Evolutionary conservation across 2,888 invertebrate genomes (phyloP).

Genomic region (Cephalotes varians): DNA sequence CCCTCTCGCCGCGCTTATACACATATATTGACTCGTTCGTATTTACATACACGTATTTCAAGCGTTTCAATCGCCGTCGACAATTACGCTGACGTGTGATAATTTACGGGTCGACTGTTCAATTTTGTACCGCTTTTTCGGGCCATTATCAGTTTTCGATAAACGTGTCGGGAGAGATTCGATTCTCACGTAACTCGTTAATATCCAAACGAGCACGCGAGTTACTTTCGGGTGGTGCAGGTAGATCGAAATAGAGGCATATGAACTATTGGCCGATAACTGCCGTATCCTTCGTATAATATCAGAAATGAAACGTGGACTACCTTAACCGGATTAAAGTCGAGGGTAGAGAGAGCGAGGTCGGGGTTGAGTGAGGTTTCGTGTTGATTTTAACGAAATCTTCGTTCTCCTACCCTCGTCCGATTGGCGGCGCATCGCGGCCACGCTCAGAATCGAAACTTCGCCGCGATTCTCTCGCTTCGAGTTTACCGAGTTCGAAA

Average conservation of each 20-base stretch:
- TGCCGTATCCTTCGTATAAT: slow-evolving; percentile 18
- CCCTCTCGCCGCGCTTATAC: slow-evolving; percentile 2
- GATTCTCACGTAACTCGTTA: slow-evolving; percentile 32
- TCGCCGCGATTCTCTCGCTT: slow-evolving; percentile 64
- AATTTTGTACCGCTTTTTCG: neutral
- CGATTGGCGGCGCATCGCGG: slow-evolving; percentile 44
- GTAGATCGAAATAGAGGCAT: neutral
- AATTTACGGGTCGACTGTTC: slow-evolving; percentile 24
- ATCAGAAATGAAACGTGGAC: slow-evolving; percentile 43
- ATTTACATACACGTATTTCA: slow-evolving; percentile 31
- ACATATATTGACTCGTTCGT: neutral
- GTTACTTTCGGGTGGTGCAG: neutral
- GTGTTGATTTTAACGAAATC: slow-evolving; percentile 76
- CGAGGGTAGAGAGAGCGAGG: neutral
- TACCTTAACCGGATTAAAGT: slow-evolving; percentile 72
- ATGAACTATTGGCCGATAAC: slow-evolving; percentile 10
- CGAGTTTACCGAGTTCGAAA: slow-evolving; percentile 77
- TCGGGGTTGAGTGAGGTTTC: slow-evolving; percentile 64
- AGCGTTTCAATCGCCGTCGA: slow-evolving; percentile 20
- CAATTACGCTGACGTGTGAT: slow-evolving; percentile 39
- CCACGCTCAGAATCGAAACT: slow-evolving; percentile 69
- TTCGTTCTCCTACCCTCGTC: slow-evolving; percentile 44
- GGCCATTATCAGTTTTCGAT: slow-evolving; percentile 27
- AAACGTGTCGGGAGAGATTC: slow-evolving; percentile 32
- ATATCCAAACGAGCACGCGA: slow-evolving; percentile 19